Conservation (phyloP, 2,888 invertebrate genomes). For the Cephonodes hylas region DNA sequence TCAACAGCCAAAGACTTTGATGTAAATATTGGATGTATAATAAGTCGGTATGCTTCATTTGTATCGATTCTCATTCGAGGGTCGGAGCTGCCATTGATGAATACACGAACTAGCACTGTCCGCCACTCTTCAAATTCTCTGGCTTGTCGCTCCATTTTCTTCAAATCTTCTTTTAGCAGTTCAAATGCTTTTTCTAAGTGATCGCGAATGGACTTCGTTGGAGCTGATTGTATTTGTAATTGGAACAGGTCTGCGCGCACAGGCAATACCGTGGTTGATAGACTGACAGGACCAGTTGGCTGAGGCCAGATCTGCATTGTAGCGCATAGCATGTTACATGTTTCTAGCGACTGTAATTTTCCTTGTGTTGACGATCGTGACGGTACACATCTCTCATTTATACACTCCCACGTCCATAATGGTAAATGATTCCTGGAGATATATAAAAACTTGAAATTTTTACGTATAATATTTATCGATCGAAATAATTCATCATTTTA, state of each 20-base stretch:
- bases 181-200: conserved; percentile 69
- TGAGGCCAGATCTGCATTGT: conserved; percentile 87
- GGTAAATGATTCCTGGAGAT: conserved; percentile 54
- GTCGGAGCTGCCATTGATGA: conserved; percentile 69
- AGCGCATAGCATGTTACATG: conserved; percentile 88
- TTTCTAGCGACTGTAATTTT: conserved; percentile 81
- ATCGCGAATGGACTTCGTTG: conserved; percentile 48
- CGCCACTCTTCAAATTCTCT: conserved; percentile 60
- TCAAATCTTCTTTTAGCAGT: conserved; percentile 70
- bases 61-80: conserved; percentile 82
- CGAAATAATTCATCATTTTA: neutral
- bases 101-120: conserved; percentile 65
- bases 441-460: neutral
- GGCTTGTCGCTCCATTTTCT: conserved; percentile 54
- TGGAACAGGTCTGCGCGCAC: conserved; percentile 79
- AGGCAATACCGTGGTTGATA: conserved; percentile 83
- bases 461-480: too few species aligned
- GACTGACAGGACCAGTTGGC: conserved; percentile 84
- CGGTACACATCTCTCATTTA: conserved; percentile 84
- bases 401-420: conserved; percentile 90
- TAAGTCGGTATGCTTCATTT: conserved; percentile 87
- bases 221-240: conserved; percentile 55
- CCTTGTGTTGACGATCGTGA: conserved; percentile 42
- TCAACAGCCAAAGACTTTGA: conserved; percentile 70
- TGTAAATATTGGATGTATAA: conserved; percentile 58